These are phyloP conservation scores for Proisotoma minuta DNA, from an alignment of 2,888 invertebrate species.

Conservation along the genomic window DNA sequence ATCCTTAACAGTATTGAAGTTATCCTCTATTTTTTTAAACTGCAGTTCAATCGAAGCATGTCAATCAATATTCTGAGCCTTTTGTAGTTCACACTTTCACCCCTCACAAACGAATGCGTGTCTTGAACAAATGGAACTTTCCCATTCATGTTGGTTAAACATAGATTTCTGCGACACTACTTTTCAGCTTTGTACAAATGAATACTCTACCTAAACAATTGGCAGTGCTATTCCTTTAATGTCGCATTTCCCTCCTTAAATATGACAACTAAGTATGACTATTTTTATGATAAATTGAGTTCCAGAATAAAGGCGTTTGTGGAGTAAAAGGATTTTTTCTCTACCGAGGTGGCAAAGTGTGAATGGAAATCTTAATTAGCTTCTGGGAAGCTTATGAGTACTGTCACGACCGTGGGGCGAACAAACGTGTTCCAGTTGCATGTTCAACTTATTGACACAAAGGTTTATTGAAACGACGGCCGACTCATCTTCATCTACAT, in stretches of 20 bases:
- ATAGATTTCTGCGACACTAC: no score
- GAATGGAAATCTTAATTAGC: conserved; percentile 35
- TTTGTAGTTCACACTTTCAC: no score
- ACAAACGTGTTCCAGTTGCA: conserved; percentile 25
- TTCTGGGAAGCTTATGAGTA: conserved; percentile 28
- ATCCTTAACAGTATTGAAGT: neutral
- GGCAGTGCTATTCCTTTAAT: no score
- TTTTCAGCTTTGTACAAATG: no score
- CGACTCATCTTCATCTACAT: conserved; percentile 17
- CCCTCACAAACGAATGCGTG: no score
- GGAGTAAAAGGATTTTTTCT: no score
- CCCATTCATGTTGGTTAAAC: no score
- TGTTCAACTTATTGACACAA: conserved; percentile 29
- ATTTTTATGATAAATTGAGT: neutral
- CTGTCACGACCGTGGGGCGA: conserved; percentile 25
- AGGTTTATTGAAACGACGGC: conserved; percentile 33
- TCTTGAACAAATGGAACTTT: no score
- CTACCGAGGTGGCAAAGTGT: conserved; percentile 11
- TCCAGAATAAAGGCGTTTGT: no score
- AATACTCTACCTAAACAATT: no score
- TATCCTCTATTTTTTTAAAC: neutral
- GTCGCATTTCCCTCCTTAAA: no score
- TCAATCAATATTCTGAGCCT: neutral
- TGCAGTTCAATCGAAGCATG: neutral
- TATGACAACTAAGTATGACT: no score